Evolutionary conservation across 2,797 vertebrate species (phyloP).

Genomic region (Scomberomorus guttatus): DNA sequence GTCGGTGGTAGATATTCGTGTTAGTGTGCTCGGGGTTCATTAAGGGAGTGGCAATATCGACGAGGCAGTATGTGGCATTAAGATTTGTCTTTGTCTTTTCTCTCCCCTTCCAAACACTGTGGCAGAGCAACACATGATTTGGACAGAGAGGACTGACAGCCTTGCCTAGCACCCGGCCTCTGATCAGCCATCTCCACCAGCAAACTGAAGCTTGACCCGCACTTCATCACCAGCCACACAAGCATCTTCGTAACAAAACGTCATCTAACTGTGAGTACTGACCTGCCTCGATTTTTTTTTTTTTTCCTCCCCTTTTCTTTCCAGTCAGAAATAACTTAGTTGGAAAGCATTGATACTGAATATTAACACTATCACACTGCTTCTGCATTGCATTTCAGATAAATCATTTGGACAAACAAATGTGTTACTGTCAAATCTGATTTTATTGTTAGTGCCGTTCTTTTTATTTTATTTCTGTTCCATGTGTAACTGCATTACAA

Average conservation of each 20-base stretch:
- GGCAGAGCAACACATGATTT: conserved; percentile 83
- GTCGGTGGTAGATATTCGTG: conserved; percentile 66
- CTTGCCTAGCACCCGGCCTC: conserved; percentile 81
- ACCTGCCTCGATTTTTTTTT: not conserved
- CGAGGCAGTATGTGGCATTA: conserved; percentile 79
- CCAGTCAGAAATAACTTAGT: conserved; percentile 36
- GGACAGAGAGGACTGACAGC: conserved; percentile 82
- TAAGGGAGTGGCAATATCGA: conserved; percentile 82
- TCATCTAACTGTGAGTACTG: conserved; percentile 84
- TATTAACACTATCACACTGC: conserved; percentile 3
- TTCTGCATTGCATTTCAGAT: conserved; percentile 32
- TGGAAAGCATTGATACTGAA: conserved; percentile 13
- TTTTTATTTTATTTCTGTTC: conserved; percentile 17
- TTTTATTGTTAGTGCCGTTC: conserved; percentile 24
- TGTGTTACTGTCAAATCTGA: conserved; percentile 9
- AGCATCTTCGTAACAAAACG: conserved; percentile 78
- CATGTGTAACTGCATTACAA: not conserved
- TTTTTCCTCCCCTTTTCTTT: not conserved
- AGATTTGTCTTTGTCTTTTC: conserved; percentile 81
- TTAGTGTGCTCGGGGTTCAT: conserved; percentile 76
- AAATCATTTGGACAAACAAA: conserved; percentile 34
- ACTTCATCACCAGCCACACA: conserved; percentile 82
- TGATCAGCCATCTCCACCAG: conserved; percentile 83
- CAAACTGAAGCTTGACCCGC: conserved; percentile 81
- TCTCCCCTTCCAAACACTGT: conserved; percentile 73